Evolutionary conservation across 2,797 vertebrate species (phyloP).

Genomic region (Lindbergichthys nudifrons): DNA sequence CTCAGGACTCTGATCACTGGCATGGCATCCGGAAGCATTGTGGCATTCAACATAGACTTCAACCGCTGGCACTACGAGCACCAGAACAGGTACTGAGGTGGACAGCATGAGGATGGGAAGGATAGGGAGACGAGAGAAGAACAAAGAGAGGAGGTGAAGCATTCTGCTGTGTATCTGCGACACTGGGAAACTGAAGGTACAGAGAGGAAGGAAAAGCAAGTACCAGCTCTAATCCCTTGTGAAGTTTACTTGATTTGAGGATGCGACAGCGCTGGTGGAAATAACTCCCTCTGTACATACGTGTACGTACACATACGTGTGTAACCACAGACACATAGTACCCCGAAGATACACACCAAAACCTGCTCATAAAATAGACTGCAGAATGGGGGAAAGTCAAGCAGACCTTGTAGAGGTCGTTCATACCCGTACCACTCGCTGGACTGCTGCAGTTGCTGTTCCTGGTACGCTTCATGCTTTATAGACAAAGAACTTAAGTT

Average conservation of each 20-base stretch:
- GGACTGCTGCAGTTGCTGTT: slow-evolving; percentile 61
- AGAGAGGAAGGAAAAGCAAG: slow-evolving; percentile 56
- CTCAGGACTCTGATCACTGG: slow-evolving; percentile 97
- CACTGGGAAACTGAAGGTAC: slow-evolving; percentile 55
- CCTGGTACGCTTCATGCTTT: slow-evolving; percentile 71
- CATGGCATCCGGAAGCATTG: slow-evolving; percentile 99
- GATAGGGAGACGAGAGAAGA: slow-evolving; percentile 26
- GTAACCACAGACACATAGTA: slow-evolving; percentile 70
- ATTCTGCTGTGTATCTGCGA: slow-evolving; percentile 66
- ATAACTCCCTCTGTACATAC: slow-evolving; percentile 61
- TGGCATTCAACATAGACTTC: slow-evolving; percentile 99
- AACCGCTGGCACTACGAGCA: slow-evolving; percentile 99
- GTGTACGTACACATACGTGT: slow-evolving; percentile 50
- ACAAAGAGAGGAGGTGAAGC: slow-evolving; percentile 45
- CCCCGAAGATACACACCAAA: slow-evolving; percentile 72
- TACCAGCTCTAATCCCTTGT: slow-evolving; percentile 54
- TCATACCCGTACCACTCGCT: slow-evolving; percentile 54
- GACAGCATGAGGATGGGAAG: slow-evolving; percentile 52
- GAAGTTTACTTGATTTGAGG: slow-evolving; percentile 59
- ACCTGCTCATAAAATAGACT: slow-evolving; percentile 67
- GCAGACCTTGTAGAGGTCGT: slow-evolving; percentile 63
- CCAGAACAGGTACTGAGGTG: slow-evolving; percentile 97
- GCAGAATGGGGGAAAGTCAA: slow-evolving; percentile 56
- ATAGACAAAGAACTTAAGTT: slow-evolving; percentile 61
- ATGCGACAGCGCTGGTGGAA: slow-evolving; percentile 56